Percentiles rank a stretch among this genome's conserved stretches.
Conservation (phyloP, 2,888 invertebrate genomes). For the Cynaeus angustus region DNA sequence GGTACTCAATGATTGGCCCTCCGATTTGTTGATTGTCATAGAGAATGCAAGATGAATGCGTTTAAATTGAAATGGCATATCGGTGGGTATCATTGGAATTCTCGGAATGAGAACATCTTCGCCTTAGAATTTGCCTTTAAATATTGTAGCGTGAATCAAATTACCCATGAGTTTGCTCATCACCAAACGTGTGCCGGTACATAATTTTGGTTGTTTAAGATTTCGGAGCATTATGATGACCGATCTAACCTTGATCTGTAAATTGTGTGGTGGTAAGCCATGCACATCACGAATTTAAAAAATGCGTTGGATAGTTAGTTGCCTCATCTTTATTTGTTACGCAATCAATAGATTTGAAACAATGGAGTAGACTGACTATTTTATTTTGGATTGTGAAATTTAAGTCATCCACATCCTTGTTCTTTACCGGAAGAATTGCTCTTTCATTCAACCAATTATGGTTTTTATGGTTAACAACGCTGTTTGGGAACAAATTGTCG, state of each 20-base stretch:
- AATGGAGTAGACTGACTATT: conserved; percentile 23
- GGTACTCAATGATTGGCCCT: too few species aligned
- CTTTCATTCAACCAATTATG: conserved; percentile 46
- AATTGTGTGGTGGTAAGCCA: conserved; percentile 48
- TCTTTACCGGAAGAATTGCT: conserved; percentile 64
- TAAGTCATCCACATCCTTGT: conserved; percentile 51
- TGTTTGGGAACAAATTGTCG: conserved; percentile 62
- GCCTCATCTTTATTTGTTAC: conserved; percentile 41
- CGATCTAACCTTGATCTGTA: conserved; percentile 50
- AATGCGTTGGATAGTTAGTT: background rate
- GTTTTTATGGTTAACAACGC: conserved; percentile 59
- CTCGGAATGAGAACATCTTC: conserved; percentile 20
- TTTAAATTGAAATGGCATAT: conserved; percentile 5
- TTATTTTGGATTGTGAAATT: conserved; percentile 48
- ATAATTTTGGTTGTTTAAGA: conserved; percentile 39
- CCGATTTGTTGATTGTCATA: too few species aligned
- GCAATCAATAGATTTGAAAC: conserved; percentile 36
- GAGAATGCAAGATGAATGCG: too few species aligned
- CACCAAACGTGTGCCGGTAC: conserved; percentile 45
- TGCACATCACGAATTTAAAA: conserved; percentile 52
- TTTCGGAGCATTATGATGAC: too few species aligned
- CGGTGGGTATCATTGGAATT: conserved; percentile 7
- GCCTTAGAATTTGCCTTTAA: conserved; percentile 1
- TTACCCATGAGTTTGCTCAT: conserved; percentile 16
- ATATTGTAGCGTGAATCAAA: background rate